Evolutionary conservation across 2,797 vertebrate genomes (phyloP).

Genomic region (Crax fasciolata): DNA sequence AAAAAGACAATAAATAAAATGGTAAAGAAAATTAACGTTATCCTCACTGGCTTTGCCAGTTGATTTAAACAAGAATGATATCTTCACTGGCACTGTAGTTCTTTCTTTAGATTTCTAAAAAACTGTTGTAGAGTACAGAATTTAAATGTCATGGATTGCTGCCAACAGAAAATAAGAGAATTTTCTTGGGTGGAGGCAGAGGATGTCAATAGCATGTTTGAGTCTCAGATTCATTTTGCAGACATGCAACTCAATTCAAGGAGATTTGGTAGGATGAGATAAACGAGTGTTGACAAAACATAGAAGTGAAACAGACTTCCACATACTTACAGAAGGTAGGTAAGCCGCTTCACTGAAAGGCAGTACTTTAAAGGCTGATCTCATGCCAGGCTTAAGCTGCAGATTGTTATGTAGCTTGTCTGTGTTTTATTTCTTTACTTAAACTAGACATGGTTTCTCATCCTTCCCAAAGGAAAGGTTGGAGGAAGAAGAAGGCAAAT

Average conservation of each 20-base stretch:
- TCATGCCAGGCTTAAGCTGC: slow-evolving; percentile 40
- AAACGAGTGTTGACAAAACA: slow-evolving; percentile 51
- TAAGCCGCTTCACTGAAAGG: slow-evolving; percentile 58
- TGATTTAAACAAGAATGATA: slow-evolving; percentile 68
- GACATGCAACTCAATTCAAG: slow-evolving; percentile 45
- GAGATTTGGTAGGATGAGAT: slow-evolving; percentile 65
- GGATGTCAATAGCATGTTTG: slow-evolving; percentile 62
- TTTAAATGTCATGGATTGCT: slow-evolving; percentile 74
- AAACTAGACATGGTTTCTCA: neutral
- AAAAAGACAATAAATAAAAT: slow-evolving; percentile 63
- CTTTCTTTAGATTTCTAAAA: slow-evolving; percentile 65
- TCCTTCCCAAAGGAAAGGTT: neutral
- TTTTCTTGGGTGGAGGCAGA: slow-evolving; percentile 43
- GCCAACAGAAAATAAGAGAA: slow-evolving; percentile 66
- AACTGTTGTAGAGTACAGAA: slow-evolving; percentile 67
- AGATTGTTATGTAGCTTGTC: neutral
- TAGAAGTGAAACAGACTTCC: slow-evolving; percentile 59
- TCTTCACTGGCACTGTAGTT: slow-evolving; percentile 50
- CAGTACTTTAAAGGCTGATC: slow-evolving; percentile 34
- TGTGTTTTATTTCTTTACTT: slow-evolving; percentile 20
- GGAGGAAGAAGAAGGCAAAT: neutral
- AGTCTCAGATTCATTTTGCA: slow-evolving; percentile 38
- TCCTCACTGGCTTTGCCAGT: slow-evolving; percentile 39
- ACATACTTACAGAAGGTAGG: slow-evolving; percentile 60
- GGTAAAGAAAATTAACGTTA: slow-evolving; percentile 61